Conservation (phyloP, 2,888 invertebrate genomes). For the Sphaeridia pumilis region DNA sequence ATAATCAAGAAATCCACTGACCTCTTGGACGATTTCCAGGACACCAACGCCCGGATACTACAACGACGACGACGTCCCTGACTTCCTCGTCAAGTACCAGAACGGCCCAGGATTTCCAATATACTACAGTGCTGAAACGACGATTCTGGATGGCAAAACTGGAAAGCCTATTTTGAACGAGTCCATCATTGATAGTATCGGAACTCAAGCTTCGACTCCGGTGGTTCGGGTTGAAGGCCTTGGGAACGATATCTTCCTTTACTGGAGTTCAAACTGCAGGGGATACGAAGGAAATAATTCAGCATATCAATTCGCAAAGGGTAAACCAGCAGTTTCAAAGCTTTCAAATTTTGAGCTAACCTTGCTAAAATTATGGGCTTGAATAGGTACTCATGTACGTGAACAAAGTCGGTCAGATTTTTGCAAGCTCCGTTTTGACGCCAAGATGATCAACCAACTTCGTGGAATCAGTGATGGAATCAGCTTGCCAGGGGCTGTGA, state of each 20-base stretch:
- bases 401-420: slow-evolving; percentile 48
- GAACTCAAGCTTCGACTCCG: slow-evolving; percentile 50
- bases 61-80: slow-evolving; percentile 61
- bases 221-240: slow-evolving; percentile 48
- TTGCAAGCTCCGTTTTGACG: slow-evolving; percentile 58
- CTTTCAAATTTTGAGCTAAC: too few relatives aligned
- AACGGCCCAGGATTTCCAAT: slow-evolving; percentile 59
- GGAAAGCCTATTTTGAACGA: slow-evolving; percentile 50
- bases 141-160: slow-evolving; percentile 50
- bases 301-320: slow-evolving; percentile 41
- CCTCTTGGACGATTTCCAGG: slow-evolving; percentile 41
- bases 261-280: slow-evolving; percentile 62
- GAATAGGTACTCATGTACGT: slow-evolving; percentile 42
- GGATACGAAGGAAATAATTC: slow-evolving; percentile 40
- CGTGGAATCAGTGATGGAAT: slow-evolving; percentile 55
- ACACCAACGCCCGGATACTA: slow-evolving; percentile 67
- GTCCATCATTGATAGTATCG: slow-evolving; percentile 50
- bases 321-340: too few relatives aligned
- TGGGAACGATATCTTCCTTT: slow-evolving; percentile 65
- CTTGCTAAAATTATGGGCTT: too few relatives aligned
- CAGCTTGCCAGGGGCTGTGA: slow-evolving; percentile 54
- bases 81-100: slow-evolving; percentile 62
- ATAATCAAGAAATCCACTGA: too few relatives aligned
- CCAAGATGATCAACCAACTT: slow-evolving; percentile 53
- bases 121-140: slow-evolving; percentile 59